A percentile compares a stretch with the other conserved stretches of the same genome.
phyloP scores from a whole-genome alignment of 2,113 vertebrate genomes.

The Fulmarus glacialis region DNA sequence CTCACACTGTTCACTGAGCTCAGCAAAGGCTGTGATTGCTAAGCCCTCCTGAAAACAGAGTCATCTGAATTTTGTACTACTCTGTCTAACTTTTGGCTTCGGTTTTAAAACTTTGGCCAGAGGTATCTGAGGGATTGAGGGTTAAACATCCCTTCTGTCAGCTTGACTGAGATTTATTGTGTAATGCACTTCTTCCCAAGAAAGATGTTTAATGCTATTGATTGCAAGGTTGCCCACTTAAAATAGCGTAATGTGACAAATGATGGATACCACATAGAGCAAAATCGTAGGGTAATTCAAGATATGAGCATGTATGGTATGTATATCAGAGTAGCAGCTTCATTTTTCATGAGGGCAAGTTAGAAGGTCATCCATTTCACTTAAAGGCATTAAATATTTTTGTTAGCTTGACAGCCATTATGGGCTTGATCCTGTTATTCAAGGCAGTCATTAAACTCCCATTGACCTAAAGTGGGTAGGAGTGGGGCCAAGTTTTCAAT shows the following conservation, averaged over 20 bases:
- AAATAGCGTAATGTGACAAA: conserved; percentile 53
- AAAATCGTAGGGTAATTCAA: conserved; percentile 43
- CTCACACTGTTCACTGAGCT: not conserved
- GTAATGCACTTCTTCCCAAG: conserved; percentile 4
- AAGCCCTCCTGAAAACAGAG: not conserved
- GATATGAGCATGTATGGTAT: not conserved
- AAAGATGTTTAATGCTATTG: conserved; percentile 54
- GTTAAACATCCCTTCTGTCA: not conserved
- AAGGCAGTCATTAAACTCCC: conserved; percentile 38
- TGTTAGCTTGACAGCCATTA: conserved; percentile 48
- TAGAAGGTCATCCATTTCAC: conserved; percentile 50
- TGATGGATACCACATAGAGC: not conserved
- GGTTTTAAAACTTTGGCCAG: not conserved
- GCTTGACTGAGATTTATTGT: not conserved
- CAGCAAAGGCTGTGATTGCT: not conserved
- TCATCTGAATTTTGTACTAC: not conserved
- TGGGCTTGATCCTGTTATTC: conserved; percentile 42
- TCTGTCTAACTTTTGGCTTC: not conserved
- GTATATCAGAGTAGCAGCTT: not conserved
- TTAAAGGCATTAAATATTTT: conserved; percentile 6
- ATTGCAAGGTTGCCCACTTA: conserved; percentile 52
- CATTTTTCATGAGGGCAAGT: conserved; percentile 34
- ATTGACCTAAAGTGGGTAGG: conserved; percentile 28
- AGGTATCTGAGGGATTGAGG: not conserved
- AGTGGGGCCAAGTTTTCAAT: not conserved